Evolutionary conservation across 2,888 invertebrate species (phyloP).

Genomic region (Sphaeridia pumilis): DNA sequence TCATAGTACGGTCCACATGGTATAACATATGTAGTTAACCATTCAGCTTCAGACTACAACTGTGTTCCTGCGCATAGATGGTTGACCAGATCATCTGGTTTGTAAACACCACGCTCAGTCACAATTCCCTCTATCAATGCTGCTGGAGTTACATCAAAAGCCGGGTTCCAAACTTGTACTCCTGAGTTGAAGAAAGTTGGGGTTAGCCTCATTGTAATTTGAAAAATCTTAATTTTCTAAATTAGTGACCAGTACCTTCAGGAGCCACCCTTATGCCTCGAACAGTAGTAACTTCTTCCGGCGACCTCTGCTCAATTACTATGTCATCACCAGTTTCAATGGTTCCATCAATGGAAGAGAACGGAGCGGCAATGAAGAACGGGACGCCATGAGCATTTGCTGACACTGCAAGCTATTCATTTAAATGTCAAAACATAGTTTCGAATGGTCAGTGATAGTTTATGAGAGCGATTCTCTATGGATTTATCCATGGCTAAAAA

Average conservation of each 20-base stretch:
- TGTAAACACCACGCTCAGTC: conserved; percentile 80
- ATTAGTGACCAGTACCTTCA: conserved; percentile 48
- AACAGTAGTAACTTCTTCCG: conserved; percentile 80
- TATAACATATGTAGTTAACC: too few species aligned
- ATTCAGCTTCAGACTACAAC: too few species aligned
- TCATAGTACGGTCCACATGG: too few species aligned
- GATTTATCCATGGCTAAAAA: too few species aligned
- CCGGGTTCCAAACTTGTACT: conserved; percentile 39
- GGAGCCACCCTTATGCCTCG: conserved; percentile 80
- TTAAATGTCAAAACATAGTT: too few species aligned
- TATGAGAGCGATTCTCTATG: too few species aligned
- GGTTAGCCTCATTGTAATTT: background rate
- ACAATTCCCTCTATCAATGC: conserved; percentile 82
- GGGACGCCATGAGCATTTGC: conserved; percentile 84
- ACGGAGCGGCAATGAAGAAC: conserved; percentile 90
- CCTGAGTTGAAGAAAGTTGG: conserved; percentile 16
- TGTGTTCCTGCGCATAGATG: too few species aligned
- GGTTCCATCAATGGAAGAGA: conserved; percentile 75
- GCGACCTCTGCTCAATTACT: conserved; percentile 85
- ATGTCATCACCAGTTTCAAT: conserved; percentile 72
- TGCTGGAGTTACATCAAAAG: conserved; percentile 95
- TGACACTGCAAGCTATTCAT: conserved; percentile 71
- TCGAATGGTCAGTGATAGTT: too few species aligned
- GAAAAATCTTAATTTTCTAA: background rate
- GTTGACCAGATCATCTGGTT: conserved; percentile 42